Percentiles rank a stretch among this genome's conserved stretches.
These are phyloP conservation scores for Cryptus viduatorius DNA, from an alignment of 2,888 invertebrate species.

Conservation along the genomic window DNA sequence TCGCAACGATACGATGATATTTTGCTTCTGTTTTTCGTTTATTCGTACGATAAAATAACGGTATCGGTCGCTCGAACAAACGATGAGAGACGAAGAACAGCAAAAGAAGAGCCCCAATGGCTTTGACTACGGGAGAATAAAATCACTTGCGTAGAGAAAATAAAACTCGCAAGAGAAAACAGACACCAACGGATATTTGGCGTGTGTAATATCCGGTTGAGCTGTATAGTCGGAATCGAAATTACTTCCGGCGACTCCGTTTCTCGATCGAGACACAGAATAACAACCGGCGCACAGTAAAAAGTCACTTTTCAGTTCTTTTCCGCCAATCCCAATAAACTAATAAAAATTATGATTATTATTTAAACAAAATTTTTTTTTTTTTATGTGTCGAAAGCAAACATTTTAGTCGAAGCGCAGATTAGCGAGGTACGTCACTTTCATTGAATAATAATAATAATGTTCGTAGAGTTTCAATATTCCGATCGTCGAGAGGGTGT, in stretches of 20 bases:
- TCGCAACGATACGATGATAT: conserved; percentile 10
- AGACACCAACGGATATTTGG: conserved; percentile 38
- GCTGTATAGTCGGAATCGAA: conserved; percentile 8
- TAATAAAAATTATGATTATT: neutral
- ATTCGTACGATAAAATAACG: conserved; percentile 7
- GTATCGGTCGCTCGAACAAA: conserved; percentile 42
- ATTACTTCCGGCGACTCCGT: conserved; percentile 29
- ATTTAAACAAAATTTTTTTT: neutral
- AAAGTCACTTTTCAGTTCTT: neutral
- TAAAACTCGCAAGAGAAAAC: conserved; percentile 36
- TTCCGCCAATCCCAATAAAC: neutral
- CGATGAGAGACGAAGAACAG: conserved; percentile 51
- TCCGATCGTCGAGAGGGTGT: neutral
- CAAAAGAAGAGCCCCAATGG: conserved; percentile 64
- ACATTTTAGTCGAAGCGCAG: too few relatives aligned
- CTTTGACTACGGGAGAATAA: conserved; percentile 68
- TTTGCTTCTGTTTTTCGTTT: conserved; percentile 11
- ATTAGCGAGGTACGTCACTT: neutral
- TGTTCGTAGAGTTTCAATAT: neutral
- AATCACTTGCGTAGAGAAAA: conserved; percentile 35
- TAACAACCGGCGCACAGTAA: conserved; percentile 11
- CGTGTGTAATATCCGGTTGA: conserved; percentile 53
- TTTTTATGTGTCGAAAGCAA: too few relatives aligned
- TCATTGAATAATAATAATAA: neutral
- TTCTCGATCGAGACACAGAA: conserved; percentile 32